A percentile compares a stretch with the other conserved stretches of the same genome.
These are phyloP conservation scores for Neomicropteryx cornuta DNA, from an alignment of 1,140 invertebrate genomes.

Conservation along the genomic window DNA sequence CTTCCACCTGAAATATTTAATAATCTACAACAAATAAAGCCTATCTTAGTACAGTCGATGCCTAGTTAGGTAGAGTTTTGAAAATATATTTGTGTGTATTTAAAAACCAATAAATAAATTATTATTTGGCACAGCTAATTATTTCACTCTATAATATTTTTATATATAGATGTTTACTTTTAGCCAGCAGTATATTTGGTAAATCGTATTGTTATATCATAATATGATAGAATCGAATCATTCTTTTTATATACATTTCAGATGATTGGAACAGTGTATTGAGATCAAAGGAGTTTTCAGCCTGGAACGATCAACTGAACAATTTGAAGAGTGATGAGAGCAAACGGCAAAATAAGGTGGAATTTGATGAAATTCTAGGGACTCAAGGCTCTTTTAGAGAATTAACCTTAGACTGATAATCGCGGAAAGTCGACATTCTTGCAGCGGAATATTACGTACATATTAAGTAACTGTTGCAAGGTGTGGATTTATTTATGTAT, in stretches of 20 bases:
- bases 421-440: too few relatives aligned
- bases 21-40: too few relatives aligned
- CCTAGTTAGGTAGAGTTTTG: too few relatives aligned
- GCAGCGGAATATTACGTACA: too few relatives aligned
- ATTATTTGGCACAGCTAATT: neutral
- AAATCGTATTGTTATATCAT: too few relatives aligned
- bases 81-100: neutral
- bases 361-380: conserved; percentile 13
- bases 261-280: conserved; percentile 12
- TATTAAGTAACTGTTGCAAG: too few relatives aligned
- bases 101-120: neutral
- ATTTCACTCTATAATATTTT: neutral
- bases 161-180: neutral
- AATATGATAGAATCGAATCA: too few relatives aligned
- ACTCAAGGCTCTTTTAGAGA: conserved; percentile 15
- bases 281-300: conserved; percentile 9
- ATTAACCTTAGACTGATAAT: conserved; percentile 16
- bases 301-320: conserved; percentile 11
- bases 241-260: conserved; percentile 9
- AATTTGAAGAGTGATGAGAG: conserved; percentile 14
- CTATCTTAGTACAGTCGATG: too few relatives aligned
- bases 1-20: too few relatives aligned
- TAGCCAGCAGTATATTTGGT: neutral
- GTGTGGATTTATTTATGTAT: too few relatives aligned
- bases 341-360: conserved; percentile 6